phyloP scores from a whole-genome alignment of 2,888 invertebrate genomes.

The Argyresthia goedartella region DNA sequence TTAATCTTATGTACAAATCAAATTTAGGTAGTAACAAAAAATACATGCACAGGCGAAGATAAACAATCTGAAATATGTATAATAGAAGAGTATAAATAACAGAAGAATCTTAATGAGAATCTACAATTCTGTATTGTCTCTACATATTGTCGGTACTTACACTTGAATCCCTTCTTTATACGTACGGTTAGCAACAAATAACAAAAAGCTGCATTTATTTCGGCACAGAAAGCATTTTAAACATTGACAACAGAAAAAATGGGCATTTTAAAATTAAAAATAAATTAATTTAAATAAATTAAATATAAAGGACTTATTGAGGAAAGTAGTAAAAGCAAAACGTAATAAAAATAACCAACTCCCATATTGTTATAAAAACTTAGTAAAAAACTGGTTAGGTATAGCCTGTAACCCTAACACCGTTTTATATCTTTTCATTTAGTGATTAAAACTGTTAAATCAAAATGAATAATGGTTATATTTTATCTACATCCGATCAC shows the following conservation, averaged over 20 bases:
- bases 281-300: too few species aligned
- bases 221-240: conserved; percentile 42
- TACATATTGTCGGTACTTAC: conserved; percentile 20
- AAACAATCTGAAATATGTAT: neutral
- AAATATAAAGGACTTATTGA: too few species aligned
- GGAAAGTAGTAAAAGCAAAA: too few species aligned
- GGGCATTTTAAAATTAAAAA: conserved; percentile 39
- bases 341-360: too few species aligned
- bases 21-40: neutral
- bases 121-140: too few species aligned
- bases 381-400: too few species aligned
- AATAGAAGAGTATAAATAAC: neutral
- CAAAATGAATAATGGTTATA: too few species aligned
- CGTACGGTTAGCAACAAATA: conserved; percentile 37
- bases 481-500: too few species aligned
- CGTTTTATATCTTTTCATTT: too few species aligned
- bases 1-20: neutral
- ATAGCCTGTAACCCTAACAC: too few species aligned
- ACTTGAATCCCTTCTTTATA: conserved; percentile 15
- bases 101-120: conserved; percentile 13
- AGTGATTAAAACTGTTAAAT: too few species aligned
- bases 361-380: too few species aligned
- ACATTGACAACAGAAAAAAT: conserved; percentile 52
- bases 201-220: conserved; percentile 33
- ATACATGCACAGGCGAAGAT: neutral